phyloP scores from a whole-genome alignment of 2,888 invertebrate genomes.

The Cryptophagus acutangulus region DNA sequence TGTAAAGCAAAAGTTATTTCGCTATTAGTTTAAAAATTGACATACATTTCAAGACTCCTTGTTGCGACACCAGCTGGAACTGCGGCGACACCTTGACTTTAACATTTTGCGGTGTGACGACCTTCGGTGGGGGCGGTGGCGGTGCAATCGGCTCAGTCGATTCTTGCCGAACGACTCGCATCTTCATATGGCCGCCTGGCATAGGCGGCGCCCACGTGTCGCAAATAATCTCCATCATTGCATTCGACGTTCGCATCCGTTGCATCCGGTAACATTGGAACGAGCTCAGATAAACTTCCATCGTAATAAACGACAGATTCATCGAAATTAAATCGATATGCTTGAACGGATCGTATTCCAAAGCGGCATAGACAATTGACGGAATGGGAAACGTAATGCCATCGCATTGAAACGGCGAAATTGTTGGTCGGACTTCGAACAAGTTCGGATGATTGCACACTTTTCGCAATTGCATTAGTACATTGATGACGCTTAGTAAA shows the following conservation, averaged over 20 bases:
- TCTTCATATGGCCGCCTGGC: conserved; percentile 51
- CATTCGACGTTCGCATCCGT: conserved; percentile 68
- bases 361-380: conserved; percentile 63
- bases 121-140: conserved; percentile 22
- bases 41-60: conserved; percentile 53
- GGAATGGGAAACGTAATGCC: conserved; percentile 67
- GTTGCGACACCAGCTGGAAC: conserved; percentile 53
- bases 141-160: conserved; percentile 7
- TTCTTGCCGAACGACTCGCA: conserved; percentile 31
- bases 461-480: conserved; percentile 94
- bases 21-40: too few species aligned
- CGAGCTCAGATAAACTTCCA: conserved; percentile 67
- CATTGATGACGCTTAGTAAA: conserved; percentile 90
- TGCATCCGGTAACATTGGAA: conserved; percentile 80
- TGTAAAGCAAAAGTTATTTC: too few species aligned
- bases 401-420: conserved; percentile 88
- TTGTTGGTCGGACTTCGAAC: conserved; percentile 92
- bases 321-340: conserved; percentile 60
- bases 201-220: conserved; percentile 59
- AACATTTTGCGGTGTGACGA: conserved; percentile 24
- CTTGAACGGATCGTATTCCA: conserved; percentile 72
- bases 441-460: conserved; percentile 98
- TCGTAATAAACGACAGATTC: conserved; percentile 61
- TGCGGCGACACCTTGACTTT: conserved; percentile 41
- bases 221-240: conserved; percentile 54